A percentile compares a stretch with the other conserved stretches of the same genome.
phyloP scores from a whole-genome alignment of 2,797 vertebrate genomes.

The Fistularia tabacaria region DNA sequence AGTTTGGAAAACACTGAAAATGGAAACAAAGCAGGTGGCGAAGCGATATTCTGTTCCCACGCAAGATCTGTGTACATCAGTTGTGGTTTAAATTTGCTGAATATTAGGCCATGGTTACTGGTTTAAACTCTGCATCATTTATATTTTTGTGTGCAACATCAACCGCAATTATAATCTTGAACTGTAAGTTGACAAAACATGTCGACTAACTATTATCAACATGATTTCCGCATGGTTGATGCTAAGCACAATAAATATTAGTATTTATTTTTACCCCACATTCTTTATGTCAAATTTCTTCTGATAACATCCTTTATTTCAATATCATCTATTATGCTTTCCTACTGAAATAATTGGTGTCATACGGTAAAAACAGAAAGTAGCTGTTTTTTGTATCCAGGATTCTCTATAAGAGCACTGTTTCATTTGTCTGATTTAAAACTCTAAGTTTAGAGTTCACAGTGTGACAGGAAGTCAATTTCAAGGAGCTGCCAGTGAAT shows the following conservation, averaged over 20 bases:
- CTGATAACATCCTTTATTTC: slow-evolving; percentile 27
- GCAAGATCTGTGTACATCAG: slow-evolving; percentile 31
- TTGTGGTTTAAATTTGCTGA: slow-evolving; percentile 47
- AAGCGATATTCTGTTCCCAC: slow-evolving; percentile 48
- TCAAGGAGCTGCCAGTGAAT: slow-evolving; percentile 52
- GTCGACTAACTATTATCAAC: slow-evolving; percentile 21
- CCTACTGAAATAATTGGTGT: slow-evolving; percentile 41
- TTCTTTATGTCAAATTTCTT: slow-evolving; percentile 46
- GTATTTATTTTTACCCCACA: slow-evolving; percentile 39
- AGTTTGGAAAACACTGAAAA: slow-evolving; percentile 42
- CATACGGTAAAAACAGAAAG: slow-evolving; percentile 27
- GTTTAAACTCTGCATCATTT: slow-evolving; percentile 32
- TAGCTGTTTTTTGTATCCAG: slow-evolving; percentile 12
- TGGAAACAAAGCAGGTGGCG: slow-evolving; percentile 60
- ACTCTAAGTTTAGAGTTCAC: slow-evolving; percentile 34
- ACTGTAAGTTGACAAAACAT: slow-evolving; percentile 17
- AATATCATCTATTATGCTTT: slow-evolving; percentile 45
- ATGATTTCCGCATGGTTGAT: slow-evolving; percentile 17
- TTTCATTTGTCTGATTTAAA: slow-evolving; percentile 52
- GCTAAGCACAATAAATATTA: slow-evolving; percentile 33
- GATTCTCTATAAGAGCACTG: slow-evolving; percentile 6
- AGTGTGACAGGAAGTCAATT: slow-evolving; percentile 48
- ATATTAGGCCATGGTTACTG: slow-evolving; percentile 46
- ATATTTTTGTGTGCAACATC: slow-evolving; percentile 29
- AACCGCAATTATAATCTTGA: slow-evolving; percentile 17